Percentiles rank a stretch among this genome's conserved stretches.
These are phyloP conservation scores for Lytechinus pictus DNA, from an alignment of 35 echinoderm and acorn worm species.

Conservation along the genomic window DNA sequence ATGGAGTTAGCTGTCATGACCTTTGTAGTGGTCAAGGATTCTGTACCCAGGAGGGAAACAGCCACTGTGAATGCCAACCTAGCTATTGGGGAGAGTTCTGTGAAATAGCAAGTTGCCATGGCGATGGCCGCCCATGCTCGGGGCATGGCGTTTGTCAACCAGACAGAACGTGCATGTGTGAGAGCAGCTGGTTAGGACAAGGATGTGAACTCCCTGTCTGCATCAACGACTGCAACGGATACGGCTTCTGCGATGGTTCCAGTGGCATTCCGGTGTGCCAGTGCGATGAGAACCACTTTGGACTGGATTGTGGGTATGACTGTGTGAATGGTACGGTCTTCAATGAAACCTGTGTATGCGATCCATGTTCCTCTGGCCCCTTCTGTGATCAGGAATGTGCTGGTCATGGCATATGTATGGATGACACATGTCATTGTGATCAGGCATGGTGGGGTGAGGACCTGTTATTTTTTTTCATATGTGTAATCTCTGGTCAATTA, in stretches of 20 bases:
- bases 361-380: conserved; percentile 71
- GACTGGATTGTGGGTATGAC: conserved; percentile 61
- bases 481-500: too few species aligned
- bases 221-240: conserved; percentile 81
- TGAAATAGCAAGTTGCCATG: conserved; percentile 64
- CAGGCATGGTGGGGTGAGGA: conserved; percentile 91
- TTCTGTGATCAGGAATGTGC: conserved; percentile 77
- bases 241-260: conserved; percentile 76
- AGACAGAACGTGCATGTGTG: conserved; percentile 63
- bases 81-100: conserved; percentile 77
- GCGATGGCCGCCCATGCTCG: conserved; percentile 72
- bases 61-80: conserved; percentile 42
- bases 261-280: conserved; percentile 65
- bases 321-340: conserved; percentile 71
- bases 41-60: conserved; percentile 44
- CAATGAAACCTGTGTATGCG: conserved; percentile 69
- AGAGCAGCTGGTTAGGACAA: conserved; percentile 70
- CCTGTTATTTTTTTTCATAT: neutral
- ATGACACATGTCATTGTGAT: conserved; percentile 77
- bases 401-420: conserved; percentile 70
- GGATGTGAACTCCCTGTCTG: conserved; percentile 79
- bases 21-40: conserved; percentile 60
- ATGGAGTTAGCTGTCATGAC: conserved; percentile 67
- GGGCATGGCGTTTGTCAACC: conserved; percentile 69
- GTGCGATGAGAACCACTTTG: conserved; percentile 69